These are phyloP conservation scores for Clarias gariepinus DNA, from an alignment of 2,113 vertebrate genomes.

Conservation along the genomic window DNA sequence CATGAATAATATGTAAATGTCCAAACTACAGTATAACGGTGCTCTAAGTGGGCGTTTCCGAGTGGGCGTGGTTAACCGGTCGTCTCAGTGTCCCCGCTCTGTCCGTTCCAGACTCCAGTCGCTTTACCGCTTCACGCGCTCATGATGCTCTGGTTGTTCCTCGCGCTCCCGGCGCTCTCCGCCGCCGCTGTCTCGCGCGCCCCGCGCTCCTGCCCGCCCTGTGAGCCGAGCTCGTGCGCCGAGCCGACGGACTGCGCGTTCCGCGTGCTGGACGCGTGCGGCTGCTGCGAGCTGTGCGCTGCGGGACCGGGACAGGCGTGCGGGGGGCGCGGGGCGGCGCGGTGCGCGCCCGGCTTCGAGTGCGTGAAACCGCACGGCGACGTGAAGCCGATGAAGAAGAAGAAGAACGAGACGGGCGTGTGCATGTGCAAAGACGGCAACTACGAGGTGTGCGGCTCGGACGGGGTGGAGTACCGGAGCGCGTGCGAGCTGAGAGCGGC, in stretches of 20 bases:
- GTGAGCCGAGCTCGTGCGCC: slow-evolving; percentile 70
- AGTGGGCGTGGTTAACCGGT: background rate
- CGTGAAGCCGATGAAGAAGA: slow-evolving; percentile 58
- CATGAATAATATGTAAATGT: no score
- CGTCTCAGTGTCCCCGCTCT: background rate
- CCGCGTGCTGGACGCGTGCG: slow-evolving; percentile 74
- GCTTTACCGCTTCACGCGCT: background rate
- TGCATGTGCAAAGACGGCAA: slow-evolving; percentile 81
- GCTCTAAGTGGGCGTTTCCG: background rate
- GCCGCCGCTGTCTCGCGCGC: background rate
- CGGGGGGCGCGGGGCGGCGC: slow-evolving; percentile 65
- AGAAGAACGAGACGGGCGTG: slow-evolving; percentile 69
- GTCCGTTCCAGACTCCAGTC: no score
- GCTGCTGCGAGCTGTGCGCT: slow-evolving; percentile 80
- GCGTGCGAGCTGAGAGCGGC: slow-evolving; percentile 81
- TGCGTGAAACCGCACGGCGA: slow-evolving; percentile 69
- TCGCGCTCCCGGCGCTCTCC: slow-evolving; percentile 26
- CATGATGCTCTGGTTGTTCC: slow-evolving; percentile 55
- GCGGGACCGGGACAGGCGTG: slow-evolving; percentile 76
- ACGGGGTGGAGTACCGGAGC: slow-evolving; percentile 79
- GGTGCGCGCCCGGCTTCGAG: slow-evolving; percentile 80
- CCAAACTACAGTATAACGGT: no score
- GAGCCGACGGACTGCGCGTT: slow-evolving; percentile 73
- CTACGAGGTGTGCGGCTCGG: slow-evolving; percentile 86
- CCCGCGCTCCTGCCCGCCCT: slow-evolving; percentile 68